Conservation (phyloP, 2,113 vertebrate genomes). For the Noctilio leporinus region DNA sequence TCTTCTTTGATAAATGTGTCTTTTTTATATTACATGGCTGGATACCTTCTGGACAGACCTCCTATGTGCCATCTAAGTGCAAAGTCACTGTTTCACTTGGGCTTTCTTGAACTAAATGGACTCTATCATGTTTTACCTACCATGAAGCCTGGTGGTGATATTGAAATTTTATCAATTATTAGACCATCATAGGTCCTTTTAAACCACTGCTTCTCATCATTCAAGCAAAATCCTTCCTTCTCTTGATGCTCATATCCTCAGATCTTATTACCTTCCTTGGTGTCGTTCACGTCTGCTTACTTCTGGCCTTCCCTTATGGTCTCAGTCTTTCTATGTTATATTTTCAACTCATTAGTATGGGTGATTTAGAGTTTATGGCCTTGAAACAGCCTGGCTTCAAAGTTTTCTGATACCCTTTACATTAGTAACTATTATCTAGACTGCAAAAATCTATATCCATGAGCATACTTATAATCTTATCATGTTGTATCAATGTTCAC, state of each 20-base stretch:
- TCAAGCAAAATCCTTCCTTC: not conserved
- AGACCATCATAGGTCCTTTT: not conserved
- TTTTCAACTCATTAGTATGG: not conserved
- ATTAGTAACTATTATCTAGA: not conserved
- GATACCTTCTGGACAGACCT: too few species aligned
- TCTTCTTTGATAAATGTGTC: too few species aligned
- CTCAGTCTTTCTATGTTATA: not conserved
- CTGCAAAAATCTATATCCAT: not conserved
- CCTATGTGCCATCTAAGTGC: not conserved
- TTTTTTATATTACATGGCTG: too few species aligned
- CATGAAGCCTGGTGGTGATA: not conserved
- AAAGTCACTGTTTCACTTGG: not conserved
- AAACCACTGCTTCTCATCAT: not conserved
- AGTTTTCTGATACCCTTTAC: not conserved
- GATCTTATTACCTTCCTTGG: not conserved
- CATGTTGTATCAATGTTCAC: not conserved
- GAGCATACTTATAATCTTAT: not conserved
- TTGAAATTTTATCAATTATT: not conserved
- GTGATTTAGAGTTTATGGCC: not conserved
- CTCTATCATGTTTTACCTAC: not conserved
- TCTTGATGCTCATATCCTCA: not conserved
- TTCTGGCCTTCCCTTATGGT: not conserved
- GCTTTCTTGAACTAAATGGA: not conserved
- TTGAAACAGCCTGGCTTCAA: not conserved
- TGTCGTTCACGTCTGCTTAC: not conserved